Base-by-base conservation (phyloP, 2,888 invertebrate species). In the Lobophora halterata region DNA sequence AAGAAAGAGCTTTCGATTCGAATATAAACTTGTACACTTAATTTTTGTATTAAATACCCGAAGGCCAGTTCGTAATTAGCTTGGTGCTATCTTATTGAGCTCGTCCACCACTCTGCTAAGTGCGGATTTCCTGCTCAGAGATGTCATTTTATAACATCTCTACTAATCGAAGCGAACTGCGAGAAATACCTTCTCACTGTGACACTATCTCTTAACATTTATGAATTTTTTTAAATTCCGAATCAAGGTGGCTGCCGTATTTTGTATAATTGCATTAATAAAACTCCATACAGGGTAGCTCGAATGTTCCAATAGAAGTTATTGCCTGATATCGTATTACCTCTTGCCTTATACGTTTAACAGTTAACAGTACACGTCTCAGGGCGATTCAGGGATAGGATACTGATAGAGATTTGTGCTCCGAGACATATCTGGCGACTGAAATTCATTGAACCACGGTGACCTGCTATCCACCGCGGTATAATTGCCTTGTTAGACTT, bases 361-460 rank as follows among this genome's bases (percentile, higher is more conserved):
- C 46, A 42, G 52, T 49, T 52, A 52, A 49, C 50, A 48, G 46
- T 42, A 48, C 50, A 44, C 45, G 50, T 50, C 52, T 41, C 36
- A 46, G 48, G 32, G 41, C 44, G 45, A 43, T 46, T 46, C 38
- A 27, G 31, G 38, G 47, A 49, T 45, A 48, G 46, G 44, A 53
- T 46, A 44, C 46, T 48, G 50, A 50, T 50, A 53, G 50, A 48
- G 44, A 48, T 45, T 49, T 45, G 55, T 52, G 42, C 45, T 39
- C 40, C 46, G 49, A 58, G 57, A 56, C 52, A 39, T 49, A 49
- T 52, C 39, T 41, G 52, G 46, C 39, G 34, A 39, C 50, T 57
- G 53, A 51, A 54, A 57, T 55, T 55, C 55, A 58, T 55, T 58
- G 48, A 46, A 46, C 51, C 42, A 46, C 36, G 37, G 37, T 43